Percentiles rank a stretch among this genome's conserved stretches.
These are phyloP conservation scores for Chrysolina oricalcia DNA, from an alignment of 2,888 invertebrate species.

Conservation along the genomic window DNA sequence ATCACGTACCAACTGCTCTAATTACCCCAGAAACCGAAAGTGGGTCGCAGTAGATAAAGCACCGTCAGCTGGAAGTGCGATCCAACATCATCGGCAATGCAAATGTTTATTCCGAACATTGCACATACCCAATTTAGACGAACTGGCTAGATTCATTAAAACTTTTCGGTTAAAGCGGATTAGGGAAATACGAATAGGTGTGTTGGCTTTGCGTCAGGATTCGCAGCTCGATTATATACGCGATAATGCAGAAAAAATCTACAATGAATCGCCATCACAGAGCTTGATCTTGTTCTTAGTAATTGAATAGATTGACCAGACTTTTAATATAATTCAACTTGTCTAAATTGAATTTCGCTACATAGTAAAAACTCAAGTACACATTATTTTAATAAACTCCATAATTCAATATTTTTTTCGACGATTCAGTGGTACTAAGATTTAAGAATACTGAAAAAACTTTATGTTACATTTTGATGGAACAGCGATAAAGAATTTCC, in stretches of 20 bases:
- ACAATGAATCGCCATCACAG: neutral
- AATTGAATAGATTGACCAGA: too few species aligned
- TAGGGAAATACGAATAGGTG: neutral
- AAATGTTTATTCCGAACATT: conserved; percentile 48
- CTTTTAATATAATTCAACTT: too few species aligned
- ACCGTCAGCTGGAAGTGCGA: conserved; percentile 23
- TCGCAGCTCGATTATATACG: neutral
- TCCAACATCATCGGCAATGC: conserved; percentile 39
- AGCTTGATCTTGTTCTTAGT: too few species aligned
- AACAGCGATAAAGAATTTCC: too few species aligned
- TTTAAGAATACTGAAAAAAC: too few species aligned
- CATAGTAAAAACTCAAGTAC: too few species aligned
- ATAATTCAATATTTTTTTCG: too few species aligned
- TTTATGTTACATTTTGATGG: too few species aligned
- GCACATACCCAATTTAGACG: conserved; percentile 36
- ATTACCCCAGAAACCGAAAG: conserved; percentile 6
- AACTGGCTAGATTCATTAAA: conserved; percentile 29
- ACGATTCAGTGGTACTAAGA: too few species aligned
- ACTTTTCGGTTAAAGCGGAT: conserved; percentile 31
- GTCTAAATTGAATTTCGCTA: too few species aligned
- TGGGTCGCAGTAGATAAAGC: conserved; percentile 12
- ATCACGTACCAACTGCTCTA: neutral
- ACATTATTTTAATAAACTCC: too few species aligned
- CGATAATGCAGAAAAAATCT: neutral
- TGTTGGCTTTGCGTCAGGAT: conserved; percentile 4